Conservation (phyloP, 2,888 invertebrate genomes). For the Mimachlamys varia region DNA sequence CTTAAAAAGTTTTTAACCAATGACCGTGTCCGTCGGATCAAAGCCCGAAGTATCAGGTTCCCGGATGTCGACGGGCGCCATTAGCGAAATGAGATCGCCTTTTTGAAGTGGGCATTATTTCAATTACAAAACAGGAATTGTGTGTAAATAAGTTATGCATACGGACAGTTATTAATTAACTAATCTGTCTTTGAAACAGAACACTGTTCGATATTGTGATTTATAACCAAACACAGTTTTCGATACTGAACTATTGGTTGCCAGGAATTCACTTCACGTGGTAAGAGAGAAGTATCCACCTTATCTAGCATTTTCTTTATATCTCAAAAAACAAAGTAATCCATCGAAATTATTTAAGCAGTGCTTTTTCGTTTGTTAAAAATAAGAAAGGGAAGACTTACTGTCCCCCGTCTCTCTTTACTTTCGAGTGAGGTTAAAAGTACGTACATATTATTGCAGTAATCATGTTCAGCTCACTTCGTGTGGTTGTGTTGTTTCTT, state of each 20-base stretch:
- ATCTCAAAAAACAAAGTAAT: too few species aligned
- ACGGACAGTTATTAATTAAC: background rate
- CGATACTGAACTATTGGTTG: too few species aligned
- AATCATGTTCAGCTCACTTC: background rate
- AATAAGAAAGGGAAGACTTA: too few species aligned
- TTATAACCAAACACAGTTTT: too few species aligned
- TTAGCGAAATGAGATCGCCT: background rate
- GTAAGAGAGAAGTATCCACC: too few species aligned
- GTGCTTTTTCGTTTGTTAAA: too few species aligned
- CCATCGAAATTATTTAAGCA: too few species aligned
- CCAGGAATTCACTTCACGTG: too few species aligned
- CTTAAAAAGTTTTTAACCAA: background rate
- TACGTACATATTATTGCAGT: too few species aligned
- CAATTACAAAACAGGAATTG: background rate
- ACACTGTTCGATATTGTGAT: background rate
- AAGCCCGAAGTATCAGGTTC: background rate
- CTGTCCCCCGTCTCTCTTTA: too few species aligned
- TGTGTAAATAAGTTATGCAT: background rate
- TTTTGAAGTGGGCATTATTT: background rate
- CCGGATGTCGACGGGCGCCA: background rate
- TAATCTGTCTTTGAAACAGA: background rate
- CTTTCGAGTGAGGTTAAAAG: too few species aligned
- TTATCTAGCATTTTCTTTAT: too few species aligned
- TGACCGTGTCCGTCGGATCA: background rate
- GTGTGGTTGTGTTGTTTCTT: background rate